Percentiles rank a stretch among this genome's conserved stretches.
phyloP scores from a whole-genome alignment of 2,113 vertebrate genomes.

The Aspiorhynchus laticeps region DNA sequence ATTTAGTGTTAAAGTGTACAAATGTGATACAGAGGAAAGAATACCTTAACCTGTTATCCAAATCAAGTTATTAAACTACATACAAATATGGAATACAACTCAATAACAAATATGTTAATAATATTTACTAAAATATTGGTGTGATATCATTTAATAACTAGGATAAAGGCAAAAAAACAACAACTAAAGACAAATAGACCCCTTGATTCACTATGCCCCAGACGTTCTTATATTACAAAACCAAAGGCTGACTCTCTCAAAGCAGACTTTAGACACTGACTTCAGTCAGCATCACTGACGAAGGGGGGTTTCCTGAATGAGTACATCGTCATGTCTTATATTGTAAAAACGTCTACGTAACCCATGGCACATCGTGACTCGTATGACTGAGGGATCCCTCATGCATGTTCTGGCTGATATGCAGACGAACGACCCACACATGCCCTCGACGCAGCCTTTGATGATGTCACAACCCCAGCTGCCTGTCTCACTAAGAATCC shows the following conservation, averaged over 20 bases:
- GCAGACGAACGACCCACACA: conserved; percentile 47
- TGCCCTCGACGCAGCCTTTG: conserved; percentile 27
- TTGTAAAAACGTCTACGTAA: conserved; percentile 30
- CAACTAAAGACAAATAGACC: neutral
- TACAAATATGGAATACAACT: neutral
- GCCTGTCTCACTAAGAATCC: conserved; percentile 36
- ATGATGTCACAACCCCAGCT: conserved; percentile 51
- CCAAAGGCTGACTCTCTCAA: neutral
- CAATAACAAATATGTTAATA: neutral
- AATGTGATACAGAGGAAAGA: neutral
- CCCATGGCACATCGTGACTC: conserved; percentile 15
- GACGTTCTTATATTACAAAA: neutral
- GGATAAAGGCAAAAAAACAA: neutral
- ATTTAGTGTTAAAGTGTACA: neutral
- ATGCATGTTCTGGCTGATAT: conserved; percentile 43
- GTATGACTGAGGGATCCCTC: conserved; percentile 27
- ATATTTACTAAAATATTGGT: neutral
- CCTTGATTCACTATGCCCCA: neutral
- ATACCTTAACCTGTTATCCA: neutral
- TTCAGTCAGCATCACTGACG: conserved; percentile 24
- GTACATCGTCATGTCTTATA: conserved; percentile 11
- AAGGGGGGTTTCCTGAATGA: conserved; percentile 6
- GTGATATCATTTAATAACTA: neutral
- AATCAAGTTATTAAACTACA: neutral
- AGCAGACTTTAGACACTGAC: conserved; percentile 27